Conservation (phyloP, 2,888 invertebrate species). For the Tenthredo livida region DNA sequence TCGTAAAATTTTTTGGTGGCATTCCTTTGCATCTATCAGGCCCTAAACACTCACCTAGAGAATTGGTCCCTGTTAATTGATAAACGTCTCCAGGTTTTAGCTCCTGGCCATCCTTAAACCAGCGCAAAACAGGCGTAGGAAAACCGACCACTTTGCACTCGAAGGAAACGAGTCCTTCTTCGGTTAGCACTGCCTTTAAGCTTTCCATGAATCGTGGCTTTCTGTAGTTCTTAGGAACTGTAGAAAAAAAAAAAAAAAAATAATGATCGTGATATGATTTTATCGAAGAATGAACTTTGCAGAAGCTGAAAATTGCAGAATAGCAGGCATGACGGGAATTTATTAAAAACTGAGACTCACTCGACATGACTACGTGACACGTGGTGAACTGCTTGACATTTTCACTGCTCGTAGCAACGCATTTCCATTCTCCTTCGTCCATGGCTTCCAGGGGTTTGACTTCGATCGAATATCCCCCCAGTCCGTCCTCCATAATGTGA, state of each 20-base stretch:
- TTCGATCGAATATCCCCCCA: slow-evolving; percentile 90
- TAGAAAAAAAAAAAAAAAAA: too few species aligned
- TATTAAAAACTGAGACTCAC: slow-evolving; percentile 79
- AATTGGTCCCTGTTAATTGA: slow-evolving; percentile 94
- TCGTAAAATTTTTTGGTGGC: neutral
- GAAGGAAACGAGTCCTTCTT: slow-evolving; percentile 95
- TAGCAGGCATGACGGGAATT: slow-evolving; percentile 4
- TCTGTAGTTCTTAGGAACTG: slow-evolving; percentile 94
- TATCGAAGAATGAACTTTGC: neutral
- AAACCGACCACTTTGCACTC: slow-evolving; percentile 96
- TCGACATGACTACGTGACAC: slow-evolving; percentile 88
- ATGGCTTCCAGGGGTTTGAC: slow-evolving; percentile 87
- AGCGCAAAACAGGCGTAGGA: slow-evolving; percentile 91
- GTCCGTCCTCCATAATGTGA: slow-evolving; percentile 88
- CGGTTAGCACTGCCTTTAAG: slow-evolving; percentile 92
- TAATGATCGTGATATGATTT: slow-evolving; percentile 24
- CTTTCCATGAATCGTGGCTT: slow-evolving; percentile 95
- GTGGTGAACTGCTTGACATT: slow-evolving; percentile 88
- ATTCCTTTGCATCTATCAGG: neutral
- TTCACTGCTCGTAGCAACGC: slow-evolving; percentile 89
- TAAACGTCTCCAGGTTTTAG: slow-evolving; percentile 95
- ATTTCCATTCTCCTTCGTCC: slow-evolving; percentile 95
- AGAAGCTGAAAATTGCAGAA: neutral
- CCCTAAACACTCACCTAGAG: slow-evolving; percentile 80
- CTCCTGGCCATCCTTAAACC: slow-evolving; percentile 96